Conservation (phyloP, 2,113 vertebrate genomes). For the Gnathonemus echidnorhynchus region DNA sequence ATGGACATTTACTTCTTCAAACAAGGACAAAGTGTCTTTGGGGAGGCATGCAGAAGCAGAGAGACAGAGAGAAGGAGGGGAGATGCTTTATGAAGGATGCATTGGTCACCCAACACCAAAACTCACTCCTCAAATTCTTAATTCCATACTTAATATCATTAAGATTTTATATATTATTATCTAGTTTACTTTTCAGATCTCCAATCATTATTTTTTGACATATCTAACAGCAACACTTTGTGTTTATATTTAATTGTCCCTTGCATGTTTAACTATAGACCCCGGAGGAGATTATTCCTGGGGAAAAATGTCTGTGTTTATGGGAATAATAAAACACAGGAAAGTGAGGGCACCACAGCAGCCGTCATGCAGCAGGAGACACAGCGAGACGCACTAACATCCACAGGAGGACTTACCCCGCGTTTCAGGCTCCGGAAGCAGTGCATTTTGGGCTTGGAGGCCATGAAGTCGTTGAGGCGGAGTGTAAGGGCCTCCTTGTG, state of each 20-base stretch:
- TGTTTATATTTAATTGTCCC: background rate
- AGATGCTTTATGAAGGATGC: background rate
- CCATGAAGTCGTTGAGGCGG: slow-evolving; percentile 96
- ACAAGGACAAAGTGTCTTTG: background rate
- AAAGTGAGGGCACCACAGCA: background rate
- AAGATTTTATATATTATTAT: background rate
- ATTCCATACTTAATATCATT: background rate
- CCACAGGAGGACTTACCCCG: slow-evolving; percentile 67
- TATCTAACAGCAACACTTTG: background rate
- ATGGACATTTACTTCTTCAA: background rate
- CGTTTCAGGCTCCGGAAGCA: slow-evolving; percentile 95
- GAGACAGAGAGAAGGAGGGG: slow-evolving; percentile 12
- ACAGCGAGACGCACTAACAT: background rate
- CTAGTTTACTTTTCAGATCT: background rate
- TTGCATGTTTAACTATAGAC: background rate
- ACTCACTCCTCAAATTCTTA: background rate
- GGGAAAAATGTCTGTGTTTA: background rate
- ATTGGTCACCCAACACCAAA: background rate
- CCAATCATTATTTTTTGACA: background rate
- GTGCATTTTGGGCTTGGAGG: slow-evolving; percentile 97
- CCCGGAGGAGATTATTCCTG: background rate
- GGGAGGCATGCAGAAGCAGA: slow-evolving; percentile 12
- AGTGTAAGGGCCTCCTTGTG: slow-evolving; percentile 92
- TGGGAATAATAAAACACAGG: background rate
- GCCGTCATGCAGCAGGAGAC: background rate